Percentiles rank a stretch among this genome's conserved stretches.
Conservation (phyloP, 2,113 vertebrate species). For the Rostratula benghalensis region DNA sequence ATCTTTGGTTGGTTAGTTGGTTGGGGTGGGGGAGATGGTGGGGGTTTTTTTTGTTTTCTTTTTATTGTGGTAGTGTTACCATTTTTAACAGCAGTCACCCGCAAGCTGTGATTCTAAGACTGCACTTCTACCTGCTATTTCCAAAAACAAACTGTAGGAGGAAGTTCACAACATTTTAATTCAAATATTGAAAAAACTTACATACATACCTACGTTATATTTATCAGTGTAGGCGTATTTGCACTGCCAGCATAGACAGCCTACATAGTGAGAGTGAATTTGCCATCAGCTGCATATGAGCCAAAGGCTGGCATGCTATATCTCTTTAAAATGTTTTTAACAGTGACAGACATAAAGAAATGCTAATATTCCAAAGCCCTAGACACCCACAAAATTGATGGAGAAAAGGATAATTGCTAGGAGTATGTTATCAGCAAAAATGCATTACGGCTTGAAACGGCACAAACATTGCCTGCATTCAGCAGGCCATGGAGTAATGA, state of each 20-base stretch:
- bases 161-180: neutral
- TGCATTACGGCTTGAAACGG: neutral
- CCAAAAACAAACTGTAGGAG: neutral
- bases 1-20: neutral
- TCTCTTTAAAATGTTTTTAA: constrained; percentile 1
- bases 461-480: neutral
- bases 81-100: neutral
- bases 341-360: neutral
- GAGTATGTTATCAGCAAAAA: constrained; percentile 14
- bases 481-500: constrained; percentile 29
- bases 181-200: neutral
- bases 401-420: neutral
- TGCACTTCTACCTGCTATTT: neutral
- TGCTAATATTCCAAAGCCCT: neutral
- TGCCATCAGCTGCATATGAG: neutral
- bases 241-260: neutral
- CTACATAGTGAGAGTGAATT: neutral
- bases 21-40: too few species aligned
- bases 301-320: neutral
- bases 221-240: neutral
- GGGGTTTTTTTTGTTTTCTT: accelerated
- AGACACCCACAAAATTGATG: constrained; percentile 28
- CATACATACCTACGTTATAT: neutral
- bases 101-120: accelerated
- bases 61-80: neutral